A percentile compares a stretch with the other conserved stretches of the same genome.
These are phyloP conservation scores for Digitonthophagus gazella DNA, from an alignment of 2,888 invertebrate species.

Conservation along the genomic window DNA sequence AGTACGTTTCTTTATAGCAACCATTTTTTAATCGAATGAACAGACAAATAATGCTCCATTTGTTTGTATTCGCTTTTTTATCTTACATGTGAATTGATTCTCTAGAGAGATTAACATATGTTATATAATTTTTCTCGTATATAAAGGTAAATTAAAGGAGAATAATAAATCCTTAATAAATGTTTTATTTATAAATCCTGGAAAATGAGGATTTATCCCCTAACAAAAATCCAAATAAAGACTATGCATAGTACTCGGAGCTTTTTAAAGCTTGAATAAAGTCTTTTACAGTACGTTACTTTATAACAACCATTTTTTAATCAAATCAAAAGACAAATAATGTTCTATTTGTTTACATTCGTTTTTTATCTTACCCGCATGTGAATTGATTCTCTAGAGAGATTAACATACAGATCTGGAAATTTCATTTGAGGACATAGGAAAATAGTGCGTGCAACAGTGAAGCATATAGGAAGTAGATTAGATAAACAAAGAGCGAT, in stretches of 20 bases:
- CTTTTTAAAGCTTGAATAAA: background rate
- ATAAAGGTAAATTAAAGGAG: too few species aligned
- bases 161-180: too few species aligned
- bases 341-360: background rate
- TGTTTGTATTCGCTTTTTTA: background rate
- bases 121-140: too few species aligned
- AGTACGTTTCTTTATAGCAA: background rate
- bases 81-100: background rate
- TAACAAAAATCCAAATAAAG: constrained; percentile 11
- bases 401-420: too few species aligned
- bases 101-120: too few species aligned
- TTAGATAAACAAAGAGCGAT: too few species aligned
- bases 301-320: constrained; percentile 5
- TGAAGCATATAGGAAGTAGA: too few species aligned
- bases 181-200: too few species aligned
- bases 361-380: background rate
- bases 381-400: background rate
- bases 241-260: background rate
- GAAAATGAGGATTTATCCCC: constrained; percentile 11
- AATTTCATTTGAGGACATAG: too few species aligned
- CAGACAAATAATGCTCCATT: background rate
- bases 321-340: too few species aligned
- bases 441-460: too few species aligned
- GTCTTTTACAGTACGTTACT: background rate
- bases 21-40: constrained; percentile 5